Evolutionary conservation across 2,888 invertebrate species (phyloP).

Genomic region (Drosophila neutralis): DNA sequence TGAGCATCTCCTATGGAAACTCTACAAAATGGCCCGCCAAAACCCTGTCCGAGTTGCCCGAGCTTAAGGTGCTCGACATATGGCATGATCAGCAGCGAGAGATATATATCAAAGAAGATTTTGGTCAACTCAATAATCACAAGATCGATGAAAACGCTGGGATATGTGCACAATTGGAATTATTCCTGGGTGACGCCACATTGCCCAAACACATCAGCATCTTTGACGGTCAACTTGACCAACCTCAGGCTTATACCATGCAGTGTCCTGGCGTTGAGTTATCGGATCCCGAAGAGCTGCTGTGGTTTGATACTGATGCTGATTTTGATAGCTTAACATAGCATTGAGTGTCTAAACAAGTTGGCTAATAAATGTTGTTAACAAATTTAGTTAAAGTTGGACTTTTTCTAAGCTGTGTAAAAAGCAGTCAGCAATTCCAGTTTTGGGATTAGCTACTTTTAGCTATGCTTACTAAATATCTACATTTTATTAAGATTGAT

Average conservation of each 20-base stretch:
- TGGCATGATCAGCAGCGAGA: constrained; percentile 41
- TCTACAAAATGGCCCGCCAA: constrained; percentile 25
- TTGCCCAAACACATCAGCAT: constrained; percentile 41
- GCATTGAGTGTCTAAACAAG: neutral
- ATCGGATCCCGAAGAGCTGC: constrained; percentile 29
- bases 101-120: constrained; percentile 51
- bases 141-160: constrained; percentile 18
- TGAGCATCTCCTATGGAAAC: constrained; percentile 50
- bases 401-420: neutral
- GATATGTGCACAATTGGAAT: constrained; percentile 44
- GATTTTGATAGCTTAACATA: constrained; percentile 22
- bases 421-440: neutral
- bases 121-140: constrained; percentile 15
- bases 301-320: constrained; percentile 25
- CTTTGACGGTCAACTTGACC: constrained; percentile 26
- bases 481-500: neutral
- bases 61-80: constrained; percentile 50
- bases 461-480: neutral
- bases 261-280: constrained; percentile 35
- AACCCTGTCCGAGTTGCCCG: constrained; percentile 41
- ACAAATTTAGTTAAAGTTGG: neutral
- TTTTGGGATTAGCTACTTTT: neutral
- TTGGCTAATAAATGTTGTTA: constrained; percentile 13
- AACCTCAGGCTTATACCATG: constrained; percentile 9
- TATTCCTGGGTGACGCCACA: constrained; percentile 19